A percentile compares a stretch with the other conserved stretches of the same genome.
These are phyloP conservation scores for Agrochola circellaris DNA, from an alignment of 2,888 invertebrate species.

Conservation along the genomic window DNA sequence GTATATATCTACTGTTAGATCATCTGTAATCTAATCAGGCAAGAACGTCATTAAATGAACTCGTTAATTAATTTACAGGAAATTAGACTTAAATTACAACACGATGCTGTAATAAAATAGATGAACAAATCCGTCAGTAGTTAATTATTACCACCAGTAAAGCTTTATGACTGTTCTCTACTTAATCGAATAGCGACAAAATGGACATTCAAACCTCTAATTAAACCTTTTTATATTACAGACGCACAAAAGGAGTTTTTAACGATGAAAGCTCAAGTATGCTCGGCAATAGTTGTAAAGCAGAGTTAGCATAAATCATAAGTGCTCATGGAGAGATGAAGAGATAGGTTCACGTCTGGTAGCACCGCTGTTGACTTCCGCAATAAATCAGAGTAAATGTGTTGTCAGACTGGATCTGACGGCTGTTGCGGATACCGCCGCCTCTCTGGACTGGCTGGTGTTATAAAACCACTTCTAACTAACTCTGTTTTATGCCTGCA, in stretches of 20 bases:
- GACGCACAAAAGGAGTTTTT: not conserved
- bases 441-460: conserved; percentile 13
- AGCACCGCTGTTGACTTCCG: conserved; percentile 64
- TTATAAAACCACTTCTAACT: conserved; percentile 37
- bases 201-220: not conserved
- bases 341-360: conserved; percentile 65
- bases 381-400: conserved; percentile 71
- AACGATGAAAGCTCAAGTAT: conserved; percentile 2
- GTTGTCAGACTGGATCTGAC: conserved; percentile 50
- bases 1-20: not conserved
- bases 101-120: conserved; percentile 4
- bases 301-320: conserved; percentile 42
- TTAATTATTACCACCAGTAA: conserved; percentile 31
- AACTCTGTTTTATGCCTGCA: conserved; percentile 41
- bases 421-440: conserved; percentile 32
- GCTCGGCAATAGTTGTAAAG: conserved; percentile 10
- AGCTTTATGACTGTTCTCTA: conserved; percentile 17
- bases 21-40: not conserved
- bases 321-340: conserved; percentile 48
- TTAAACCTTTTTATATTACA: conserved; percentile 1
- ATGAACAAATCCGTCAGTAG: not conserved
- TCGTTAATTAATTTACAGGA: conserved; percentile 1
- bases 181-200: conserved; percentile 11
- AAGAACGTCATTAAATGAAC: conserved; percentile 10
- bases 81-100: conserved; percentile 10